These are phyloP conservation scores for Seriola dumerili DNA, from an alignment of 2,113 vertebrate genomes.

Conservation along the genomic window DNA sequence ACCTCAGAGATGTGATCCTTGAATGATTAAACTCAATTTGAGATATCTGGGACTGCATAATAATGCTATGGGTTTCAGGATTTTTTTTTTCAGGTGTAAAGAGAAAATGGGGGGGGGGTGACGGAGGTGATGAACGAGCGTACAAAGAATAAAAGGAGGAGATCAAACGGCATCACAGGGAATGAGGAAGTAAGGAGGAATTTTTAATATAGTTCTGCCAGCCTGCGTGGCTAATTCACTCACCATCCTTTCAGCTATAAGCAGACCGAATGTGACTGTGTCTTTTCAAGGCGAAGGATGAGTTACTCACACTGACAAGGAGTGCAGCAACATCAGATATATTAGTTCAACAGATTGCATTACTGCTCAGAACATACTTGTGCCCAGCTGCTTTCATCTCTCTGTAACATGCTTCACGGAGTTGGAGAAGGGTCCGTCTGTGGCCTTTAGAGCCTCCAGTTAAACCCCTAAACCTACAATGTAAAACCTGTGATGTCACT, in stretches of 20 bases:
- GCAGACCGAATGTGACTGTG: constrained; percentile 22
- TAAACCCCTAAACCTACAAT: not conserved
- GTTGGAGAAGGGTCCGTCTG: not conserved
- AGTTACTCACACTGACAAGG: constrained; percentile 61
- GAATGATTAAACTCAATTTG: constrained; percentile 53
- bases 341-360: constrained; percentile 65
- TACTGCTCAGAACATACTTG: constrained; percentile 60
- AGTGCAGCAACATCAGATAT: constrained; percentile 55
- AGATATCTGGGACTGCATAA: constrained; percentile 7
- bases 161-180: constrained; percentile 73
- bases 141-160: constrained; percentile 39
- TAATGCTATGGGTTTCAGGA: constrained; percentile 3
- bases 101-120: constrained; percentile 24
- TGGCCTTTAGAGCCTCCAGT: not conserved
- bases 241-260: constrained; percentile 25
- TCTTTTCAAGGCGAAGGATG: constrained; percentile 41
- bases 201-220: constrained; percentile 50
- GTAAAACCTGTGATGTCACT: too few species aligned
- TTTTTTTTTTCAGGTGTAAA: constrained; percentile 1
- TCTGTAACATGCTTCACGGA: constrained; percentile 28
- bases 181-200: constrained; percentile 58
- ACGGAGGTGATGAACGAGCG: constrained; percentile 39
- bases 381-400: constrained; percentile 54
- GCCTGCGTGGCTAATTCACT: constrained; percentile 57
- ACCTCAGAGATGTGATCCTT: constrained; percentile 36